These are phyloP conservation scores for Parotocinclus haroldoi DNA, from an alignment of 2,797 vertebrate genomes.

Conservation along the genomic window DNA sequence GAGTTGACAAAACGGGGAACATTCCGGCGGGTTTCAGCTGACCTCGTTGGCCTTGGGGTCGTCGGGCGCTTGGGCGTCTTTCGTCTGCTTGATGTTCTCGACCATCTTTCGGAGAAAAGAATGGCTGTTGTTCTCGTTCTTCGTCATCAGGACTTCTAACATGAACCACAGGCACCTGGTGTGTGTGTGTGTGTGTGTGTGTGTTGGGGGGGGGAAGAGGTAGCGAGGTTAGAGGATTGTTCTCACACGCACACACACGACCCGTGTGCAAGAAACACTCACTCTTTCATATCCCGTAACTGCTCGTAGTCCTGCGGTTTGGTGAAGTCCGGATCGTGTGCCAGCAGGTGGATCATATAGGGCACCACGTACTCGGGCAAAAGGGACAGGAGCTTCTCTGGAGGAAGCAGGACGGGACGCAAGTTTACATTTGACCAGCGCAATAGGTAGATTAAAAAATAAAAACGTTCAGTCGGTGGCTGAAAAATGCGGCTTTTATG, in stretches of 20 bases:
- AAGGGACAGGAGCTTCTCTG: slow-evolving; percentile 92
- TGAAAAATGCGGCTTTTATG: too few species aligned
- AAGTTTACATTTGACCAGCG: background rate
- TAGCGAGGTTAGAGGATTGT: background rate
- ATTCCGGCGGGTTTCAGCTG: too few species aligned
- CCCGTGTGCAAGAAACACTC: slow-evolving; percentile 57
- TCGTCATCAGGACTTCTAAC: slow-evolving; percentile 98
- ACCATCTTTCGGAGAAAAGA: slow-evolving; percentile 97
- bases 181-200: too few species aligned
- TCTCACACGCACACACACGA: background rate
- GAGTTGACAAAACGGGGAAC: background rate
- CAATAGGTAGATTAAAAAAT: too few species aligned
- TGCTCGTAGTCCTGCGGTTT: slow-evolving; percentile 97
- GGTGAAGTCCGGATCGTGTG: slow-evolving; percentile 97
- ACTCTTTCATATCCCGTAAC: slow-evolving; percentile 98
- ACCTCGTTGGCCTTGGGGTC: slow-evolving; percentile 96
- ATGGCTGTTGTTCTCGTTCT: slow-evolving; percentile 99
- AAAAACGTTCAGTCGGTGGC: too few species aligned
- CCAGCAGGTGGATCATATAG: slow-evolving; percentile 95
- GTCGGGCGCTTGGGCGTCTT: slow-evolving; percentile 94
- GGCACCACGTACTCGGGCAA: slow-evolving; percentile 97
- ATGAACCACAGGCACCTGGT: slow-evolving; percentile 98
- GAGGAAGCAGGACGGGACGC: slow-evolving; percentile 10
- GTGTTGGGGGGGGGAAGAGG: too few species aligned
- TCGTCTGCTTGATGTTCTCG: slow-evolving; percentile 96